phyloP scores from a whole-genome alignment of 1,140 invertebrate genomes.

The Drosophila sproati region DNA sequence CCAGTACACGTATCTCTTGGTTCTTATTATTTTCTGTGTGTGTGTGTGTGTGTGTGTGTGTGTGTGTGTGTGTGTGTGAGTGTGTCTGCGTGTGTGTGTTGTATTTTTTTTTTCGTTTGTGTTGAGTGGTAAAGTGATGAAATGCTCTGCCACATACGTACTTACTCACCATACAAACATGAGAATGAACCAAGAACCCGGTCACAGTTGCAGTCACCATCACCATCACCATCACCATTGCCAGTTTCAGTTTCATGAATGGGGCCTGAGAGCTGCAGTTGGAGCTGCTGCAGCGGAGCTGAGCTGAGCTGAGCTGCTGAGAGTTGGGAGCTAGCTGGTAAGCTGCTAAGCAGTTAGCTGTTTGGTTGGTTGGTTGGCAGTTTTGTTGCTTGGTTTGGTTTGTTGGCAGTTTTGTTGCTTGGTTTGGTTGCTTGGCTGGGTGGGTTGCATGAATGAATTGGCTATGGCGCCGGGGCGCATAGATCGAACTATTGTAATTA shows the following conservation, averaged over 20 bases:
- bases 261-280: constrained; percentile 22
- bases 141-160: constrained; percentile 47
- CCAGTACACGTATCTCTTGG: constrained; percentile 14
- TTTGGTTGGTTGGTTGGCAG: background rate
- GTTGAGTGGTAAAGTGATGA: constrained; percentile 64
- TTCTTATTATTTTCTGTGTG: constrained; percentile 1
- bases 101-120: constrained; percentile 9
- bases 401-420: background rate
- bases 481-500: constrained; percentile 82
- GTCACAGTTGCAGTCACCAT: background rate
- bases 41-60: background rate
- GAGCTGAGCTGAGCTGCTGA: constrained; percentile 44
- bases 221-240: background rate
- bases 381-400: constrained; percentile 1
- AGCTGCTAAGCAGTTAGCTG: constrained; percentile 16
- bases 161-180: constrained; percentile 2
- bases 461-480: constrained; percentile 50
- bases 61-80: background rate
- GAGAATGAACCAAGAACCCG: constrained; percentile 16
- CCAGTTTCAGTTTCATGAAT: constrained; percentile 43
- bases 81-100: constrained; percentile 4
- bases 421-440: background rate
- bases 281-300: constrained; percentile 19
- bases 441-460: constrained; percentile 66
- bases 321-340: constrained; percentile 6